Percentiles rank a stretch among this genome's conserved stretches.
phyloP scores from a whole-genome alignment of 2,113 vertebrate species.

The Halichoeres trimaculatus region DNA sequence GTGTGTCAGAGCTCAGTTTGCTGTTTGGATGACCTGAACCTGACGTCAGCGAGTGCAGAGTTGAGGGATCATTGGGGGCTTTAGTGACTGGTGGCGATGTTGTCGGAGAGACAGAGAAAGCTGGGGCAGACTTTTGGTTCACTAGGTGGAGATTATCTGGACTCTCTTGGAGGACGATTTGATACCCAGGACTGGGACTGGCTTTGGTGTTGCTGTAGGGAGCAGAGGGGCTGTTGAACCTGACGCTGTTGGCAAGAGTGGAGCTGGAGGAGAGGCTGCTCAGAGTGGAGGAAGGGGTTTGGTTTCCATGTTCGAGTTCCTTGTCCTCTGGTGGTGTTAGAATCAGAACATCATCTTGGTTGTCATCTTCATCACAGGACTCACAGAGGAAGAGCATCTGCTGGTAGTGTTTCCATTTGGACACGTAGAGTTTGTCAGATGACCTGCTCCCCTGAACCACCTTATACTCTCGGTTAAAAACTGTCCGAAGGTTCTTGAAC shows the following conservation, averaged over 20 bases:
- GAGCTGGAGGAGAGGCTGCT: conserved; percentile 43
- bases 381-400: conserved; percentile 70
- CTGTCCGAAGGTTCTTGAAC: conserved; percentile 73
- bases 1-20: conserved; percentile 18
- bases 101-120: conserved; percentile 6
- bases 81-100: conserved; percentile 19
- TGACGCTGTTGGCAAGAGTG: conserved; percentile 8
- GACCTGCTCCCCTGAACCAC: conserved; percentile 32
- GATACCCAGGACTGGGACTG: not conserved
- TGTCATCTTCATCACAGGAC: conserved; percentile 57
- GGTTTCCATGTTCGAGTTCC: conserved; percentile 21
- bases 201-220: not conserved
- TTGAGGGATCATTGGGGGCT: not conserved
- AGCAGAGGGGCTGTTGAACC: not conserved
- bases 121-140: not conserved
- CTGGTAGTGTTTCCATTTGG: conserved; percentile 75
- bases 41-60: not conserved
- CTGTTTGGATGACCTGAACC: not conserved
- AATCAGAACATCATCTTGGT: conserved; percentile 13
- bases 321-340: conserved; percentile 23
- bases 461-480: conserved; percentile 71
- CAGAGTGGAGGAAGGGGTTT: conserved; percentile 9
- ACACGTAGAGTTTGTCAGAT: conserved; percentile 41
- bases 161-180: conserved; percentile 19
- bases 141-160: conserved; percentile 2